Evolutionary conservation across 2,113 vertebrate species (phyloP), one percentile per base, ranked within the genome.

Genomic region (Lampris megalopsis): DNA sequence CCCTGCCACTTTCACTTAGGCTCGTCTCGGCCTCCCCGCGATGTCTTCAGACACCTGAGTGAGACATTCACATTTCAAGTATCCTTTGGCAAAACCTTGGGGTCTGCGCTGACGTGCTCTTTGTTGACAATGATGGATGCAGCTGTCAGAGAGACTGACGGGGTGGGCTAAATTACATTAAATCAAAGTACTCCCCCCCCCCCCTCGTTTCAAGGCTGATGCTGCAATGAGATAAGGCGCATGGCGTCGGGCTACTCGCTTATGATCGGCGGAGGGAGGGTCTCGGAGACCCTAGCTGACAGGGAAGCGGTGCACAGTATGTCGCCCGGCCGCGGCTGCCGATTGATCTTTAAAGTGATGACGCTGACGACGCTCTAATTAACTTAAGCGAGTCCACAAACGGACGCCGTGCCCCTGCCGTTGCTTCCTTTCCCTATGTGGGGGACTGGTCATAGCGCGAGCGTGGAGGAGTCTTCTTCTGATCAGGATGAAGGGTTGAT

Each of bases 41-140:
- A 88, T 82, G 79, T 75, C 52, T 88, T 69, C 66, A 86, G 85
- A 90, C 86, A 89, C 79, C 83, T 90, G 87, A 92, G 86, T 88
- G 86, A 90, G 89, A 87, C 75, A n/a, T 82, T 86, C 78, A 86
- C 80, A 65, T 80, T 86, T 68, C 84, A 65, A 79, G 82, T 73
- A 87, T 92, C 86, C 90, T 88, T 83, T 82, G 74, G 83, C 50
- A 73, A 80, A 92, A 92, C 93, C 92, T 94, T 88, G 93, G 86
- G 86, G 77, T 73, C 71, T 56, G 67, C 86, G 48, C 81, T 89
- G 93, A 93, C 86, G 89, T 78, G 84, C 84, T 83, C 62, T 80
- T 82, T 73, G 80, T 60, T 93, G 94, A 94, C 93, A 92, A 79
- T 94, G 93, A 95, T 90, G 90, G 93, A 95, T 94, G 91, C 81